Evolutionary conservation across 1,140 invertebrate genomes (phyloP).

Genomic region (Kradibia gibbosae): DNA sequence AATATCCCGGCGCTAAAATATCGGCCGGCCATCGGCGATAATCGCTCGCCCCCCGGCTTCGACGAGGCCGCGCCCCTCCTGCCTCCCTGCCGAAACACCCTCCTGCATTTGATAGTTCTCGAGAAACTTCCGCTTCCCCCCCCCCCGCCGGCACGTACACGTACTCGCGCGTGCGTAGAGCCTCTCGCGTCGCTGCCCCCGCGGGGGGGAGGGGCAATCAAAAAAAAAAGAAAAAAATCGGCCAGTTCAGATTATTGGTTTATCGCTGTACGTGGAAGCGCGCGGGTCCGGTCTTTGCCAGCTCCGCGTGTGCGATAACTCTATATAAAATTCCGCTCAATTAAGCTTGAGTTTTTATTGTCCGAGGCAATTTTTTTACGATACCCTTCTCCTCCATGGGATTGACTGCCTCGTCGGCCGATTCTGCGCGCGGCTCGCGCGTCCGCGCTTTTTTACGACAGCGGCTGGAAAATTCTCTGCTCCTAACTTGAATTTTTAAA

Average conservation of each 20-base stretch:
- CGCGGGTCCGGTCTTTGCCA: not conserved
- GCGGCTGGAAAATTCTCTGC: not conserved
- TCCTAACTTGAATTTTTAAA: not conserved
- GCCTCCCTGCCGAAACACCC: no score
- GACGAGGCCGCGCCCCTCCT: not conserved
- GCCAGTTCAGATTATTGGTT: slow-evolving; percentile 14
- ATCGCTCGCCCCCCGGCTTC: not conserved
- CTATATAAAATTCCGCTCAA: slow-evolving; percentile 5
- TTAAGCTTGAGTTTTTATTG: not conserved
- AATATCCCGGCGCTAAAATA: not conserved
- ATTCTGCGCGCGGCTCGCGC: not conserved
- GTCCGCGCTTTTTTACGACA: not conserved
- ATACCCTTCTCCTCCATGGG: not conserved
- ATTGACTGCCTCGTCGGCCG: not conserved
- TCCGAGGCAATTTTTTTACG: not conserved
- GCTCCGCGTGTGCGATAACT: not conserved
- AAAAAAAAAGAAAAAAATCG: no score
- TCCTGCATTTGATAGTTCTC: no score
- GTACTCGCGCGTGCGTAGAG: not conserved
- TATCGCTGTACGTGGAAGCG: not conserved
- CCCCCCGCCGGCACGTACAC: not conserved
- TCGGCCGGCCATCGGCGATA: not conserved
- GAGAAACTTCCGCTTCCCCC: no score
- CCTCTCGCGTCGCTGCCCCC: no score
- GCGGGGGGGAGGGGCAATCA: no score